These are phyloP conservation scores for Gryllus bimaculatus DNA, from an alignment of 1,140 invertebrate species.

Conservation along the genomic window DNA sequence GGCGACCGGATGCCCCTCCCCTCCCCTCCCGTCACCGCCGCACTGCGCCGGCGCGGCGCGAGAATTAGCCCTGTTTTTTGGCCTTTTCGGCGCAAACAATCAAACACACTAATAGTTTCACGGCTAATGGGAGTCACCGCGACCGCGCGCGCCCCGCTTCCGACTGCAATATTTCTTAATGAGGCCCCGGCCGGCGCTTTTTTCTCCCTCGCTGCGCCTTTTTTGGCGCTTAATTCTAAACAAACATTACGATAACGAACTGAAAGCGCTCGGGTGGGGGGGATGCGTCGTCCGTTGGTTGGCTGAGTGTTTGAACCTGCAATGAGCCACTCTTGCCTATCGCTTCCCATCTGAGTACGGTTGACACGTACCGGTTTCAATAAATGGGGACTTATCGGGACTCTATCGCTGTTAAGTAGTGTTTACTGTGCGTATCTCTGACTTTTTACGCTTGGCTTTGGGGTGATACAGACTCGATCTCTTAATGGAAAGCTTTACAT, in stretches of 20 bases:
- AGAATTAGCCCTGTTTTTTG: background rate
- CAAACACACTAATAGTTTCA: background rate
- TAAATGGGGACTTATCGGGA: too few species aligned
- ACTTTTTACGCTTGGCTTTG: too few species aligned
- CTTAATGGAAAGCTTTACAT: too few species aligned
- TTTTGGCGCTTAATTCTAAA: background rate
- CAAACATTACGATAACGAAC: background rate
- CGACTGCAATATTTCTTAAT: background rate
- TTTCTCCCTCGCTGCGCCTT: background rate
- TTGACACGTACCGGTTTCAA: too few species aligned
- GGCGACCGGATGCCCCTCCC: background rate
- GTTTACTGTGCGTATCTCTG: too few species aligned
- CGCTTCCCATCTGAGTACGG: too few species aligned
- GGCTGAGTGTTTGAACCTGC: too few species aligned
- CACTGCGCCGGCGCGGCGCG: too few species aligned
- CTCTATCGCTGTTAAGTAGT: too few species aligned
- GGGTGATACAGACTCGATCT: too few species aligned
- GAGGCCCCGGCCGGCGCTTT: background rate
- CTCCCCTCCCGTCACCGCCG: too few species aligned
- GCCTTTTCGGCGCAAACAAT: background rate
- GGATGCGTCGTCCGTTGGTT: background rate
- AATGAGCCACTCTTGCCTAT: too few species aligned
- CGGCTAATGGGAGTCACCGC: background rate
- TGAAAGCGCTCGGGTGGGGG: background rate
- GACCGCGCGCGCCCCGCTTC: background rate